Evolutionary conservation across 2,113 vertebrate genomes (phyloP), one percentile per base, ranked within the genome.

Genomic region (Mixornis gularis): DNA sequence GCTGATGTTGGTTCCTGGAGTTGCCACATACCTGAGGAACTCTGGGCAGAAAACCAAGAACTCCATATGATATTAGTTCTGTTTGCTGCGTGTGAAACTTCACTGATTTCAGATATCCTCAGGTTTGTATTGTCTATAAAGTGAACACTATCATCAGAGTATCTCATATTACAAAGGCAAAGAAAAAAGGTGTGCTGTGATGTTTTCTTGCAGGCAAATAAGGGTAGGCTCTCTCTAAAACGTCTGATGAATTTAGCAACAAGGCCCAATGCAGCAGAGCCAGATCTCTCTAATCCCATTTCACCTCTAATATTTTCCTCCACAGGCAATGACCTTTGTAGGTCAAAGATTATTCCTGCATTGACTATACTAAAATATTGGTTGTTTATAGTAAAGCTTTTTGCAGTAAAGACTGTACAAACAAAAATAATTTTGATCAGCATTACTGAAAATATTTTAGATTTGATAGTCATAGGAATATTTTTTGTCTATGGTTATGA

Each of bases 21-120:
- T 91, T 93, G 63, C 71, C 87, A 87, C 65, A 79, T 91, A 94
- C 92, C 91, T 93, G 81, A 79, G 85, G 66, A 91, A 80, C 48
- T 79, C 66, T 87, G 89, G 91, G 87, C 78, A 91, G 52, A 85
- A 93, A 85, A 27, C 41, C 78, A 91, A 91, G 87, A 93, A 44
- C 55, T 91, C 84, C n/a, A 48, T 85, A 66, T 63, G 68, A 85
- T 93, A 76, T 92, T 93, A 79, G 26, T 76, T 93, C 77, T 87
- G 24, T 87, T 92, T 34, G 10, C 43, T 77, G 43, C 58, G 69
- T 4, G 7, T 66, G 66, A 77, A 92, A 73, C 44, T 85, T 82
- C n/a, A 25, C 40, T 82, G 55, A 85, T 73, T 92, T 85, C 52
- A 91, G 66, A 77, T 81, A 82, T 89, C 38, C 68, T 80, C n/a